These are phyloP conservation scores for Lasioglossum zephyrum DNA, from an alignment of 2,888 invertebrate genomes.

Conservation along the genomic window DNA sequence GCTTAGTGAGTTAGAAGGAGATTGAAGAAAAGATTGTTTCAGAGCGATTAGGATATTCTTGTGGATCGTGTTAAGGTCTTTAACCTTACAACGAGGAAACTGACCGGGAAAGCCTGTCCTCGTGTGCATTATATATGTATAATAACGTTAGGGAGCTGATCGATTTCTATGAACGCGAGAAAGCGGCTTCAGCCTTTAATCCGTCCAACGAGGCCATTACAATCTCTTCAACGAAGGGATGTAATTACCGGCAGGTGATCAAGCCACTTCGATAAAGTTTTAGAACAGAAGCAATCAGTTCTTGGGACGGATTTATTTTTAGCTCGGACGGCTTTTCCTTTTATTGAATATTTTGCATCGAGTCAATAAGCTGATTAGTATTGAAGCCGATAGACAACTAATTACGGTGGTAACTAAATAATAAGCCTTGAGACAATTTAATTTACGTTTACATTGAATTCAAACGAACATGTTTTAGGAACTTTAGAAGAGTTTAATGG, in stretches of 20 bases:
- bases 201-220: conserved; percentile 36
- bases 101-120: not conserved
- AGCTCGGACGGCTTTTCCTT: not conserved
- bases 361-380: not conserved
- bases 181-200: conserved; percentile 47
- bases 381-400: not conserved
- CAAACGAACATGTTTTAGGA: not conserved
- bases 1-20: too few relatives aligned
- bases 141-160: conserved; percentile 33
- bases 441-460: not conserved
- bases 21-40: too few relatives aligned
- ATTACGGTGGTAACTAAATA: not conserved
- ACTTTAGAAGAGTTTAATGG: too few relatives aligned
- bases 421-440: not conserved
- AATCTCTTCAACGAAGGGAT: conserved; percentile 34
- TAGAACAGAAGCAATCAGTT: not conserved
- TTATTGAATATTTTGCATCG: not conserved
- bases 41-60: not conserved
- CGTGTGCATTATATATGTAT: conserved; percentile 9
- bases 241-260: conserved; percentile 20
- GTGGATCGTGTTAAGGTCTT: not conserved
- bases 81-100: not conserved
- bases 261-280: not conserved
- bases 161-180: conserved; percentile 43
- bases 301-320: not conserved